Base-by-base conservation (phyloP, 2,113 vertebrate genomes). In the Acrocephalus arundinaceus region DNA sequence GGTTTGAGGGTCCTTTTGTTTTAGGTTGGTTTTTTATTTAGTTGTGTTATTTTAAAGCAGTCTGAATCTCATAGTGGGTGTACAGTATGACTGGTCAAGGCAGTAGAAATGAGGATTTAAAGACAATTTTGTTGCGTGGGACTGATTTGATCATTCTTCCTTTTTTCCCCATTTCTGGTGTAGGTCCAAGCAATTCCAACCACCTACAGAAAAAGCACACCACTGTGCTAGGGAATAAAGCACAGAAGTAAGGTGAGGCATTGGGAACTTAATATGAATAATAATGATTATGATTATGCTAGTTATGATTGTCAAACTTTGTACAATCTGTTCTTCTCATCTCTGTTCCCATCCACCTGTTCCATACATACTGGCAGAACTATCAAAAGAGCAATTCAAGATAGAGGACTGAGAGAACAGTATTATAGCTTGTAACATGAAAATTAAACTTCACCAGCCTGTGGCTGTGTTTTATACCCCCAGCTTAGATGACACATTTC, bases 301-400 rank as follows among this genome's bases (percentile, higher is more conserved):
- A 73, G 55, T 84, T 80, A 45, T 4, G 22, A 37, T 41, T 86
- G 67, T 76, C 89, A 92, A 35, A 68, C 35, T 52, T 83, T 11
- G 55, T 77, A 86, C 83, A 61, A 58, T 73, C 63, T 84, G 57
- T 76, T 92, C 68, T 59, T 68, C 49, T 8, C 0, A 0, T 65
- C 49, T 51, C 83, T 0, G 0, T 48, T 66, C 72, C 57, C 5
- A 1, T 83, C 68, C 51, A 67, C 51, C 31, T 10, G 1, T 78
- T 92, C 59, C 72, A 27, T 27, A n/a, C 31, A 11, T 23, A 14
- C 54, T 73, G 51, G 65, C 27, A 20, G 27, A 79, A 90, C 16
- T 24, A 65, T 51, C 54, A 65, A 52, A 88, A 62, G 37, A 87
- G 21, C 25, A 73, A 39, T 33, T 67, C 35, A 46, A 62, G 59